Evolutionary conservation across 2,797 vertebrate genomes (phyloP).

Genomic region (Rhinichthys osculus): DNA sequence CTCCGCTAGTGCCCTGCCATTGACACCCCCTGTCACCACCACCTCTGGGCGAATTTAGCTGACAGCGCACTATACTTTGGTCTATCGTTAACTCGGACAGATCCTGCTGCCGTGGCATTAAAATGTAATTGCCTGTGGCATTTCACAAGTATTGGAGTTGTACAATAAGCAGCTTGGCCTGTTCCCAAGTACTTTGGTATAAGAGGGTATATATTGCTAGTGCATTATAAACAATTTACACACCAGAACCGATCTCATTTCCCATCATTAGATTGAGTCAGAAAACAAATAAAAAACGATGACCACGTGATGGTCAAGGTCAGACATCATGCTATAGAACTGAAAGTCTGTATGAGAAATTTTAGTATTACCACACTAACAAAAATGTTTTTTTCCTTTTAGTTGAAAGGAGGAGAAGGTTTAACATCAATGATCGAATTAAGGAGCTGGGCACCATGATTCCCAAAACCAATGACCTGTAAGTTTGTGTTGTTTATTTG

Average conservation of each 20-base stretch:
- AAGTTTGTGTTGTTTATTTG: slow-evolving; percentile 68
- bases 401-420: slow-evolving; percentile 96
- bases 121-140: slow-evolving; percentile 78
- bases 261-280: slow-evolving; percentile 4
- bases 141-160: slow-evolving; percentile 54
- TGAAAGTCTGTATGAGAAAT: background rate
- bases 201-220: slow-evolving; percentile 31
- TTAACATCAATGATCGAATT: slow-evolving; percentile 99
- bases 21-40: slow-evolving; percentile 42
- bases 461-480: slow-evolving; percentile 97
- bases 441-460: slow-evolving; percentile 98
- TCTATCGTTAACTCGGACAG: slow-evolving; percentile 80
- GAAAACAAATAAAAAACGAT: slow-evolving; percentile 14
- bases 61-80: slow-evolving; percentile 72
- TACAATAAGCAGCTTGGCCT: slow-evolving; percentile 47
- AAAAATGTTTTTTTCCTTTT: background rate
- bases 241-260: background rate
- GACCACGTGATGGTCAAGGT: background rate
- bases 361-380: background rate
- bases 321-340: background rate
- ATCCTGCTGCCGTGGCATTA: slow-evolving; percentile 80
- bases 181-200: slow-evolving; percentile 24
- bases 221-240: slow-evolving; percentile 47
- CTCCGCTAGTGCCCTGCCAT: slow-evolving; percentile 42
- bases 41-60: slow-evolving; percentile 71